Conservation (phyloP, 2,797 vertebrate species). For the Cyprinodon diabolis region DNA sequence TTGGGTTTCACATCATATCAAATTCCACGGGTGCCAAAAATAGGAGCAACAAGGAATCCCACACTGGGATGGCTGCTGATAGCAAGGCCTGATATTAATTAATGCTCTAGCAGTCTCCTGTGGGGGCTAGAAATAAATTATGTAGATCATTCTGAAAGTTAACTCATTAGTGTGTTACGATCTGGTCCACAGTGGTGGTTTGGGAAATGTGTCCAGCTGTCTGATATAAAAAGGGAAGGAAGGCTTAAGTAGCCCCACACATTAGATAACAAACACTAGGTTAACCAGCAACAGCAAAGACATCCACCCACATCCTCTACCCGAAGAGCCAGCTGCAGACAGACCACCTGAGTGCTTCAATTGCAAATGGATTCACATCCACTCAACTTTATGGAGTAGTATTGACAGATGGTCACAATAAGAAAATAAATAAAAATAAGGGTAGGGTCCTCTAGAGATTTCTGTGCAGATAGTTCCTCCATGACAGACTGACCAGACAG, state of each 20-base stretch:
- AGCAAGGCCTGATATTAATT: conserved; percentile 77
- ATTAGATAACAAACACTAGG: conserved; percentile 40
- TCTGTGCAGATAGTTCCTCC: conserved; percentile 38
- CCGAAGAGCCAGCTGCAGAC: conserved; percentile 62
- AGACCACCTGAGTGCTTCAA: conserved; percentile 63
- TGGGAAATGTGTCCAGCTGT: conserved; percentile 66
- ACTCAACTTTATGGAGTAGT: conserved; percentile 73
- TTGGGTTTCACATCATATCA: conserved; percentile 67
- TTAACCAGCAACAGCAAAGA: conserved; percentile 58
- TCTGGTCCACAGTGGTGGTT: conserved; percentile 62
- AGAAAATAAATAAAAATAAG: conserved; percentile 52
- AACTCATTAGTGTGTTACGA: conserved; percentile 76
- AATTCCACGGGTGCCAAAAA: conserved; percentile 70
- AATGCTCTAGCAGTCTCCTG: conserved; percentile 73
- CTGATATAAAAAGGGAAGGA: conserved; percentile 51
- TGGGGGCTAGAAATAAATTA: conserved; percentile 76
- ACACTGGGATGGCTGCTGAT: conserved; percentile 73
- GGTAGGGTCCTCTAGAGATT: conserved; percentile 68
- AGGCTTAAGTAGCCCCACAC: conserved; percentile 63
- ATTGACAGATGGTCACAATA: conserved; percentile 79
- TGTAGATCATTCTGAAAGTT: conserved; percentile 78
- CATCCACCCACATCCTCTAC: conserved; percentile 33
- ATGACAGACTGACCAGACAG: conserved; percentile 10
- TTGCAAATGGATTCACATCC: conserved; percentile 58
- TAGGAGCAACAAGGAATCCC: conserved; percentile 75